Evolutionary conservation across 2,888 invertebrate genomes (phyloP).

Genomic region (Lasioglossum leucozonium): DNA sequence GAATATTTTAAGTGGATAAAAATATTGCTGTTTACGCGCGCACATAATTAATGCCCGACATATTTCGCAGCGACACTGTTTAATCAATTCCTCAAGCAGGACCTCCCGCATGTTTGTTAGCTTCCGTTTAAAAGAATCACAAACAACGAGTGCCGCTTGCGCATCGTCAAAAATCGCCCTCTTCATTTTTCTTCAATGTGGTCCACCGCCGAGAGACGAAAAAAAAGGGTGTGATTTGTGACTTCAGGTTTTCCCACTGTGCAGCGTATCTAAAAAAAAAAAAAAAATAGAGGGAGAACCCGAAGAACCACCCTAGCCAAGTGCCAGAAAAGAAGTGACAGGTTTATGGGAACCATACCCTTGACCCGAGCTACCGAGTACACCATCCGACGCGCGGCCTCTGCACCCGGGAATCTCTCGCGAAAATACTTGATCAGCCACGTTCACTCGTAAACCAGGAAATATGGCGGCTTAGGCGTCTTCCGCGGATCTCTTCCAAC

Average conservation of each 20-base stretch:
- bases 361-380: conserved; percentile 52
- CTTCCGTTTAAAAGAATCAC: background rate
- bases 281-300: background rate
- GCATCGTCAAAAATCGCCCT: conserved; percentile 16
- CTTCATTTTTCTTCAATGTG: conserved; percentile 38
- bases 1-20: background rate
- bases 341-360: conserved; percentile 59
- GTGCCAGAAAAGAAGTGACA: conserved; percentile 56
- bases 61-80: background rate
- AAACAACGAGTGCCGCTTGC: background rate
- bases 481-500: background rate
- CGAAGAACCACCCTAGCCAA: conserved; percentile 45
- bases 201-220: background rate
- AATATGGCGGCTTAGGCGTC: background rate
- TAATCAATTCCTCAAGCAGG: background rate
- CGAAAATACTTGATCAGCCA: conserved; percentile 13
- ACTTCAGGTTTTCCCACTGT: conserved; percentile 43
- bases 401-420: conserved; percentile 19
- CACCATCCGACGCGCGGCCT: background rate
- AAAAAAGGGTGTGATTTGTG: conserved; percentile 54
- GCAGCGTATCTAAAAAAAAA: conserved; percentile 12
- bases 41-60: background rate
- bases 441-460: conserved; percentile 12
- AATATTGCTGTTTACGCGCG: background rate
- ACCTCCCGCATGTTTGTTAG: background rate